These are phyloP conservation scores for Xiphophorus hellerii DNA, from an alignment of 2,113 vertebrate species.

Conservation along the genomic window DNA sequence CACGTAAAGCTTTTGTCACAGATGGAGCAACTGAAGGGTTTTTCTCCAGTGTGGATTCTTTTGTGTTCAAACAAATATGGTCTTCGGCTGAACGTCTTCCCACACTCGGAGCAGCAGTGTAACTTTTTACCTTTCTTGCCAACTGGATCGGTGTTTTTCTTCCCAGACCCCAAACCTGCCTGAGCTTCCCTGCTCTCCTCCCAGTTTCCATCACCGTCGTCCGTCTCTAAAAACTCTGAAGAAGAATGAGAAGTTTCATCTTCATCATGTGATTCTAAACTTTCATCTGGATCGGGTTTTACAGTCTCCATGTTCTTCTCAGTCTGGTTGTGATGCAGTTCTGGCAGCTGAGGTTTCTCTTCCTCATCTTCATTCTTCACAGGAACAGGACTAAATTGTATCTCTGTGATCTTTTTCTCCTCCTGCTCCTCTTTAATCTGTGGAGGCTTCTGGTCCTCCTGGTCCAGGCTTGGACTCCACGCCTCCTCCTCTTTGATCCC, in stretches of 20 bases:
- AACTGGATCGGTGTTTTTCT: neutral
- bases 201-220: slow-evolving; percentile 30
- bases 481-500: neutral
- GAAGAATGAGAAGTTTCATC: neutral
- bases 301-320: neutral
- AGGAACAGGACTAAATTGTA: neutral
- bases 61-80: slow-evolving; percentile 4
- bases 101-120: slow-evolving; percentile 30
- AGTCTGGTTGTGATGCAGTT: neutral
- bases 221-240: neutral
- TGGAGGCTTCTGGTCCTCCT: slow-evolving; percentile 2
- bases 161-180: neutral
- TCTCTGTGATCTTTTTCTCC: slow-evolving; percentile 1
- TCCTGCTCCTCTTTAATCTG: slow-evolving; percentile 33
- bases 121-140: neutral
- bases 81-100: slow-evolving; percentile 31
- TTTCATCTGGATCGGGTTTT: neutral
- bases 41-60: slow-evolving; percentile 2
- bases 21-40: slow-evolving; percentile 3
- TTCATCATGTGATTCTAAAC: neutral
- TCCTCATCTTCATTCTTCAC: slow-evolving; percentile 25
- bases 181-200: neutral
- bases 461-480: neutral
- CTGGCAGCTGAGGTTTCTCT: slow-evolving; percentile 15
- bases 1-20: slow-evolving; percentile 29